phyloP scores from a whole-genome alignment of 2,888 invertebrate species.

The Caenorhabditis sulstoni region DNA sequence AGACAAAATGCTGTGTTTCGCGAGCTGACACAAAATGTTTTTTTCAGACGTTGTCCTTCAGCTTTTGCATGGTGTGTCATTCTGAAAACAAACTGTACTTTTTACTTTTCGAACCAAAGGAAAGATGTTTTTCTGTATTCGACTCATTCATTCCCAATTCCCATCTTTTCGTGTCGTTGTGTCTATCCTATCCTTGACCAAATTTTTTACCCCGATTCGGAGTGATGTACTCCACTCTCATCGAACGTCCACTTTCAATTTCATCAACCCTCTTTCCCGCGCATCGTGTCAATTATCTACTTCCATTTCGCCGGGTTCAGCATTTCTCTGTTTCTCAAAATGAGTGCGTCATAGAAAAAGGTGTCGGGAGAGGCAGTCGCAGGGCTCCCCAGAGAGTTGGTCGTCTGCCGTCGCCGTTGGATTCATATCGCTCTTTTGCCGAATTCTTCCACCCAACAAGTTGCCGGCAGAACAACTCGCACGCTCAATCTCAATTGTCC shows the following conservation, averaged over 20 bases:
- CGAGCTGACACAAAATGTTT: not conserved
- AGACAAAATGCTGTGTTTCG: too few species aligned
- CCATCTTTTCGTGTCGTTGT: too few species aligned
- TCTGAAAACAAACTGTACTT: not conserved
- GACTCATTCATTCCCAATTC: too few species aligned
- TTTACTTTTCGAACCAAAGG: not conserved
- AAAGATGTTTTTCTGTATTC: too few species aligned
- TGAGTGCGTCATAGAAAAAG: conserved; percentile 35
- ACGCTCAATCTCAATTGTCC: too few species aligned
- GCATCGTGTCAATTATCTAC: not conserved
- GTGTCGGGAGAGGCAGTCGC: not conserved
- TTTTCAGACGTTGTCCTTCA: not conserved
- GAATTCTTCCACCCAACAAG: too few species aligned
- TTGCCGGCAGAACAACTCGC: too few species aligned
- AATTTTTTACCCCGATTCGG: too few species aligned
- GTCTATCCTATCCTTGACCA: too few species aligned
- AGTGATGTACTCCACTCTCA: too few species aligned
- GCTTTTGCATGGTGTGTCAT: too few species aligned
- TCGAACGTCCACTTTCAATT: not conserved
- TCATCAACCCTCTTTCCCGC: not conserved
- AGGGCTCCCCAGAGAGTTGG: conserved; percentile 31
- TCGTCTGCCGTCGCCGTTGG: not conserved
- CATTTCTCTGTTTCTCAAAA: conserved; percentile 13
- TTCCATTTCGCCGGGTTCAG: not conserved
- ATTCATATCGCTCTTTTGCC: not conserved